Conservation (phyloP, 1,140 invertebrate genomes). For the Drosophila truncata region DNA sequence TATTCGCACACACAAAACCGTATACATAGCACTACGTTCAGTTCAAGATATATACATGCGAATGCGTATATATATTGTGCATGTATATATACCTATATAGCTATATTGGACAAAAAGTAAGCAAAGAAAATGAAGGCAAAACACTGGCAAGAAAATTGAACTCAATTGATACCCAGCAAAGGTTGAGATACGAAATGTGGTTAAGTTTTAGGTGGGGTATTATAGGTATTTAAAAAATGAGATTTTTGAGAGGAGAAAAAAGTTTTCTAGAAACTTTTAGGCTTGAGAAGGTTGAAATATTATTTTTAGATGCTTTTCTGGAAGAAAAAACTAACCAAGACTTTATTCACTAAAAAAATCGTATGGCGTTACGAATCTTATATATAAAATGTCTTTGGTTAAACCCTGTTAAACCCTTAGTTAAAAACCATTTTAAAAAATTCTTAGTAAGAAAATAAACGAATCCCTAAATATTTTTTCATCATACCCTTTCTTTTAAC, state of each 20-base stretch:
- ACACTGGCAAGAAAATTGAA: constrained; percentile 44
- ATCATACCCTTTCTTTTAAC: constrained; percentile 11
- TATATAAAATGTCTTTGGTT: too few species aligned
- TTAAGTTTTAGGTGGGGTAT: neutral
- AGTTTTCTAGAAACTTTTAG: neutral
- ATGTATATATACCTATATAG: constrained; percentile 48
- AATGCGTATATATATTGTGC: constrained; percentile 38
- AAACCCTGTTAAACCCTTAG: too few species aligned
- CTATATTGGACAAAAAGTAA: constrained; percentile 62
- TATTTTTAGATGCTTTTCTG: too few species aligned
- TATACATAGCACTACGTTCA: constrained; percentile 45
- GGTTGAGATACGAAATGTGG: neutral
- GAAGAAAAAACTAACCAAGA: too few species aligned
- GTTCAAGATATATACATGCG: constrained; percentile 22
- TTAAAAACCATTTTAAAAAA: neutral
- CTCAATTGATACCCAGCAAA: constrained; percentile 49
- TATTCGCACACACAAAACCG: constrained; percentile 28
- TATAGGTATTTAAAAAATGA: too few species aligned
- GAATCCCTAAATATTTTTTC: neutral
- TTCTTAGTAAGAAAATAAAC: too few species aligned
- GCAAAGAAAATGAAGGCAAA: constrained; percentile 57
- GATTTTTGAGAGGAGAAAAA: neutral
- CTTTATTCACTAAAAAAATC: too few species aligned
- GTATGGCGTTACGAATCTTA: too few species aligned
- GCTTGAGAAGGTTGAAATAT: neutral